These are phyloP conservation scores for Peromyscus leucopus DNA, from an alignment of 2,113 vertebrate genomes.

Conservation along the genomic window DNA sequence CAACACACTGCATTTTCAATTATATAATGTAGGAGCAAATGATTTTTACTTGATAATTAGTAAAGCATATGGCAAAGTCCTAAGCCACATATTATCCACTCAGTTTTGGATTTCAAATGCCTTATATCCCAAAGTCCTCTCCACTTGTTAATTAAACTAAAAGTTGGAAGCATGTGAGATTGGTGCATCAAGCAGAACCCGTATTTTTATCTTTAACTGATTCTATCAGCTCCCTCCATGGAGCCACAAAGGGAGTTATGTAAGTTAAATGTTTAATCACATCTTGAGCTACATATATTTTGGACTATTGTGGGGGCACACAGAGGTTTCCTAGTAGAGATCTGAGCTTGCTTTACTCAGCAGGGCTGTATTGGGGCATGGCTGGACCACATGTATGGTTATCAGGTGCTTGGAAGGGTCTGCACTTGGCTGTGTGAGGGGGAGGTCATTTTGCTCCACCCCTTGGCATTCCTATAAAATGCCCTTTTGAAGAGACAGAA, in stretches of 20 bases:
- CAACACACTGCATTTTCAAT: conserved; percentile 25
- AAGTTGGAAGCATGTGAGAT: not conserved
- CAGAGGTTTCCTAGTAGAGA: too few species aligned
- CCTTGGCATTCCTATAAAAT: too few species aligned
- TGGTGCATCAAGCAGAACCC: not conserved
- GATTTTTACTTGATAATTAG: conserved; percentile 53
- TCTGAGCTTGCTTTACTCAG: too few species aligned
- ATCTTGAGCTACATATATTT: not conserved
- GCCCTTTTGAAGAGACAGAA: too few species aligned
- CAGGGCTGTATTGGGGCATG: too few species aligned
- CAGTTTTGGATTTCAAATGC: conserved; percentile 66
- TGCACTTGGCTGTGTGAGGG: too few species aligned
- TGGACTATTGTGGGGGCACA: not conserved
- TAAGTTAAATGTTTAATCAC: conserved; percentile 64
- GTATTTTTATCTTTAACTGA: conserved; percentile 54
- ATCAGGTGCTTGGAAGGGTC: too few species aligned
- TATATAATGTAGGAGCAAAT: conserved; percentile 13
- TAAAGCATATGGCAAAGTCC: conserved; percentile 53
- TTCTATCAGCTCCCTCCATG: conserved; percentile 44
- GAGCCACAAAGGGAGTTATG: conserved; percentile 59
- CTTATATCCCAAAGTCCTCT: conserved; percentile 28
- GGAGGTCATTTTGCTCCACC: too few species aligned
- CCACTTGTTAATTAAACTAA: conserved; percentile 58
- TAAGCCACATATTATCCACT: conserved; percentile 49
- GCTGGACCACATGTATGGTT: too few species aligned